Conservation (phyloP, 1,140 invertebrate genomes). For the Hyposmocoma kahamanoa region DNA sequence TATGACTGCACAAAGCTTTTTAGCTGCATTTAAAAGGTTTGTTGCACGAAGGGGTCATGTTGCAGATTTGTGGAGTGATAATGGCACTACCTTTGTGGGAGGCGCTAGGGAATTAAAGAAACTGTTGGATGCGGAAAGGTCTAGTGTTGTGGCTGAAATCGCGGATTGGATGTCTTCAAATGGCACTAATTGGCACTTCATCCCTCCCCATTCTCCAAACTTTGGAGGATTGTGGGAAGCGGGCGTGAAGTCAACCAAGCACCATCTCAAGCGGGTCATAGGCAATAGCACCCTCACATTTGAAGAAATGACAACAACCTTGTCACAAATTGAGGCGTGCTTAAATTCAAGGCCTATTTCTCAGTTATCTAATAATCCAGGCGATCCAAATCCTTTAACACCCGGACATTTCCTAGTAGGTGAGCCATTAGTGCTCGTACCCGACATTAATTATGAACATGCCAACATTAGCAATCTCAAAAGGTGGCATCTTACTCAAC, state of each 20-base stretch:
- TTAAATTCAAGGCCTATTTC: slow-evolving; percentile 20
- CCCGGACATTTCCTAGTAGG: slow-evolving; percentile 40
- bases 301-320: background rate
- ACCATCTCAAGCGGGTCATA: background rate
- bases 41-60: background rate
- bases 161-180: background rate
- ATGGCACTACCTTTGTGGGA: slow-evolving; percentile 1
- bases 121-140: background rate
- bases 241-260: background rate
- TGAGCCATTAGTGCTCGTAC: slow-evolving; percentile 16
- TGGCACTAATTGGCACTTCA: background rate
- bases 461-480: background rate
- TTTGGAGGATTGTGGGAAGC: slow-evolving; percentile 5
- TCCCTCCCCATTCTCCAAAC: slow-evolving; percentile 1
- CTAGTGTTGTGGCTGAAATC: background rate
- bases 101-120: background rate
- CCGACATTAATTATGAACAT: slow-evolving; percentile 5
- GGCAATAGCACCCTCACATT: background rate
- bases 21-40: background rate
- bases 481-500: slow-evolving; percentile 6
- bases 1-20: background rate
- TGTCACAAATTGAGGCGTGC: background rate
- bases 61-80: background rate
- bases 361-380: slow-evolving; percentile 13
- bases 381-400: slow-evolving; percentile 12